phyloP scores from a whole-genome alignment of 2,797 vertebrate genomes.

The Tauraco hartlaubi region DNA sequence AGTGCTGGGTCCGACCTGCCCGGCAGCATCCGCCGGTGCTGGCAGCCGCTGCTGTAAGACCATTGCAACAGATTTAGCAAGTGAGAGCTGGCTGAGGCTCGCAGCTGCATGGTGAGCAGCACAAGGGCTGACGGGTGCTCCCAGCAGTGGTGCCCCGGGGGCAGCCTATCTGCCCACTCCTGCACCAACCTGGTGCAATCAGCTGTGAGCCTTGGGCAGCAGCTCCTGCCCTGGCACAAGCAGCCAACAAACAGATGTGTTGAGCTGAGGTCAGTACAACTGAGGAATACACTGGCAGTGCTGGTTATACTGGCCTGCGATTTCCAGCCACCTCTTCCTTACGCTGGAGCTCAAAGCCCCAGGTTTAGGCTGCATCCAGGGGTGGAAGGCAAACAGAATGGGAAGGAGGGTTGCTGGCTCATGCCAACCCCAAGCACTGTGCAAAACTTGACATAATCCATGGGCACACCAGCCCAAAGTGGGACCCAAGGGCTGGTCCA shows the following conservation, averaged over 20 bases:
- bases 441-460: neutral
- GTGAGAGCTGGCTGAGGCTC: neutral
- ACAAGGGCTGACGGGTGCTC: neutral
- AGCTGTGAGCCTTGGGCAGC: neutral
- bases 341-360: neutral
- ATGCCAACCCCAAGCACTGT: neutral
- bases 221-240: neutral
- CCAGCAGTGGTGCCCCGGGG: neutral
- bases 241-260: rapidly evolving
- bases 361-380: rapidly evolving
- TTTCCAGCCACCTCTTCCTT: neutral
- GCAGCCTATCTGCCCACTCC: neutral
- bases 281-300: neutral
- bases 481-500: too few relatives aligned
- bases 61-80: neutral
- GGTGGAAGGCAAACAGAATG: neutral
- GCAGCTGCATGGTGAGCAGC: rapidly evolving
- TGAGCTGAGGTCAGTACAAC: neutral
- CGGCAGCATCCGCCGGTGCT: rapidly evolving
- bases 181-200: neutral
- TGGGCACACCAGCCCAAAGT: neutral
- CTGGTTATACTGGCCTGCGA: neutral
- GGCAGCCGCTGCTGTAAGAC: neutral
- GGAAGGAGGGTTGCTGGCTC: neutral
- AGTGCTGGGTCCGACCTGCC: neutral